Evolutionary conservation across 1,140 invertebrate species (phyloP).

Genomic region (Drosophila punjabiensis): DNA sequence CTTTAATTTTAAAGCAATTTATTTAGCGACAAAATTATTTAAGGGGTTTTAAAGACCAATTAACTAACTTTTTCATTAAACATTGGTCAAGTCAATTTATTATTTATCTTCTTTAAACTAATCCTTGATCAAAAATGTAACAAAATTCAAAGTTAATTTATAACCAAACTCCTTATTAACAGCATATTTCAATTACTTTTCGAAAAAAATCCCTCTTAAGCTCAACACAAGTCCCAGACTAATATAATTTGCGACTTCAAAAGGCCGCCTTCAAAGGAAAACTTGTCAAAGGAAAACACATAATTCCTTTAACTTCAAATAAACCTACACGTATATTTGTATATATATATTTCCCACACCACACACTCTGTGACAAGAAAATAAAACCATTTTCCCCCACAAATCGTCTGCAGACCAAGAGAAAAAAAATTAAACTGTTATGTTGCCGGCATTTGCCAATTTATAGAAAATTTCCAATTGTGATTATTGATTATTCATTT

Average conservation of each 20-base stretch:
- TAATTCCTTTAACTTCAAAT: constrained; percentile 31
- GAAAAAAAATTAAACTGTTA: constrained; percentile 49
- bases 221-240: constrained; percentile 5
- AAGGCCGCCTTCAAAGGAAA: constrained; percentile 28
- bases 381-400: constrained; percentile 30
- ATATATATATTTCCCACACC: background rate
- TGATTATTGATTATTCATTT: constrained; percentile 83
- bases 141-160: constrained; percentile 5
- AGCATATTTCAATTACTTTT: background rate
- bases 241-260: constrained; percentile 43
- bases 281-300: constrained; percentile 27
- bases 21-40: background rate
- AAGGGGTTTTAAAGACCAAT: background rate
- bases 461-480: constrained; percentile 79
- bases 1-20: background rate
- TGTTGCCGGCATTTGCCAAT: constrained; percentile 65
- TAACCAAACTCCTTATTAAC: background rate
- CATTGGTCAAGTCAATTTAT: background rate
- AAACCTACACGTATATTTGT: background rate
- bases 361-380: constrained; percentile 4
- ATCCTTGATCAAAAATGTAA: background rate
- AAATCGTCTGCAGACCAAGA: constrained; percentile 9
- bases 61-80: background rate
- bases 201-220: background rate
- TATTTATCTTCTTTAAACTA: background rate